Conservation (phyloP, 2,797 vertebrate species). For the Ispidina picta region DNA sequence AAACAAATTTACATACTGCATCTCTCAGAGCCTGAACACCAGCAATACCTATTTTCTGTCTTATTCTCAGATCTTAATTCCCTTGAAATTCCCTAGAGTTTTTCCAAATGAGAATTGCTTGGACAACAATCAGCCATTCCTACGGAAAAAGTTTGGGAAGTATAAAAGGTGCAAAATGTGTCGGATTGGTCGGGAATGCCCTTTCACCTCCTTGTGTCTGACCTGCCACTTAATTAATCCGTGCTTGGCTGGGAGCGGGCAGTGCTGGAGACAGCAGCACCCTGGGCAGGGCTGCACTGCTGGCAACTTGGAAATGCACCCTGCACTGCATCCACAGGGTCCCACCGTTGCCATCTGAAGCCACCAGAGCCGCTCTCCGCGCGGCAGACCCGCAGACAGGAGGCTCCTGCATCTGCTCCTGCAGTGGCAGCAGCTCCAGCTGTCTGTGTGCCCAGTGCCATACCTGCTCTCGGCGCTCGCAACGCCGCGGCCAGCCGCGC, state of each 20-base stretch:
- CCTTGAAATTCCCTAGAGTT: neutral
- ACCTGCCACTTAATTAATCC: slow-evolving; percentile 81
- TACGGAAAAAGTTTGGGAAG: slow-evolving; percentile 62
- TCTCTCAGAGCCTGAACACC: neutral
- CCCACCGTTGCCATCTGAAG: too few species aligned
- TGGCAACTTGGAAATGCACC: neutral
- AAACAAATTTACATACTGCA: slow-evolving; percentile 66
- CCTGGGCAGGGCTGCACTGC: slow-evolving; percentile 63
- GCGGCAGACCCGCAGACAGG: too few species aligned
- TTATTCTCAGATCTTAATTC: neutral
- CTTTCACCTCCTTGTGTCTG: slow-evolving; percentile 79
- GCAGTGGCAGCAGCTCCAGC: too few species aligned
- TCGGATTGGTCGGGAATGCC: slow-evolving; percentile 74
- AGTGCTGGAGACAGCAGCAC: slow-evolving; percentile 67
- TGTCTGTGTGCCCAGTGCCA: too few species aligned
- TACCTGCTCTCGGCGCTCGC: too few species aligned
- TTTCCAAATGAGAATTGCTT: neutral
- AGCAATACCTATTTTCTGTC: neutral
- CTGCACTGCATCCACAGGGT: too few species aligned
- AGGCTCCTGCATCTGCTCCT: too few species aligned
- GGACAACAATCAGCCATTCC: neutral
- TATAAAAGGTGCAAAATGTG: slow-evolving; percentile 59
- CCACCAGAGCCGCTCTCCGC: too few species aligned
- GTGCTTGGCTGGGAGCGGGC: slow-evolving; percentile 72
- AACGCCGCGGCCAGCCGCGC: neutral